Evolutionary conservation across 2,797 vertebrate genomes (phyloP).

Genomic region (Acanthurus leucopareius): DNA sequence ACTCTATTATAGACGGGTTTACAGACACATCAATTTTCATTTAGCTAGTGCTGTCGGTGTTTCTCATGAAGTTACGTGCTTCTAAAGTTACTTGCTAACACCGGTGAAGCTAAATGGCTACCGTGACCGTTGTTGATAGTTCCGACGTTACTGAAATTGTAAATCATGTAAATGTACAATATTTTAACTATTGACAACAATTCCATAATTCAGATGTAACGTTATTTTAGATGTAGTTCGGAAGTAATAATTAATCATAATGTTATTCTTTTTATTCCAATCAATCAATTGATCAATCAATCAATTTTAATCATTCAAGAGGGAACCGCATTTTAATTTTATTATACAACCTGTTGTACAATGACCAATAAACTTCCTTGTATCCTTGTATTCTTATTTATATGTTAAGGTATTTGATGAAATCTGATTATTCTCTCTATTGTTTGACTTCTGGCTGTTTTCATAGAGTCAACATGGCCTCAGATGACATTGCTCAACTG

Average conservation of each 20-base stretch:
- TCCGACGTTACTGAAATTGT: background rate
- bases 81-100: conserved; percentile 40
- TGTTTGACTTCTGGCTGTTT: conserved; percentile 3
- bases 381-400: no score
- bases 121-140: background rate
- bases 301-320: no score
- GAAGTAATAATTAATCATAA: background rate
- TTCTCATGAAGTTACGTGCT: conserved; percentile 5
- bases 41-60: background rate
- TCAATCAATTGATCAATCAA: no score
- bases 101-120: conserved; percentile 49
- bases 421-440: accelerated
- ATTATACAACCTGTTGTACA: no score
- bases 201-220: no score
- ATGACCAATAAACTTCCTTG: no score
- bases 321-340: no score
- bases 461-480: conserved; percentile 88
- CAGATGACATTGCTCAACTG: conserved; percentile 92
- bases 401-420: background rate
- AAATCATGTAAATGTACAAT: no score
- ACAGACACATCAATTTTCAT: background rate
- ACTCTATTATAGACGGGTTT: background rate
- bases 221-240: no score
- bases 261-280: no score
- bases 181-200: no score